Conservation (phyloP, 1,140 invertebrate species). For the Leptinotarsa lineolata region DNA sequence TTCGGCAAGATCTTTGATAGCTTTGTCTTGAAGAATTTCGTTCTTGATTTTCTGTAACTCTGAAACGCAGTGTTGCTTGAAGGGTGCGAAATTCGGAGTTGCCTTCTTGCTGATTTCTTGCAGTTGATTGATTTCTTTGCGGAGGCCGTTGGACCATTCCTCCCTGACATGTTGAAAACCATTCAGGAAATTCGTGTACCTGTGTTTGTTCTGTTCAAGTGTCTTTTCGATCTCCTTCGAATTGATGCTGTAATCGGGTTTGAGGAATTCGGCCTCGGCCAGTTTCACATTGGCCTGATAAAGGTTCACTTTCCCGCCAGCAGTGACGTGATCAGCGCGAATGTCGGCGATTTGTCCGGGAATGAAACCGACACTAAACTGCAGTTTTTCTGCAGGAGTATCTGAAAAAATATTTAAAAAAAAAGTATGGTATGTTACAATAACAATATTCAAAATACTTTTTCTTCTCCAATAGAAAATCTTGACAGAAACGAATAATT, state of each 20-base stretch:
- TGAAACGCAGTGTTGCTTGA: conserved; percentile 62
- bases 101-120: conserved; percentile 61
- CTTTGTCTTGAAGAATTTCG: conserved; percentile 69
- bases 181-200: conserved; percentile 36
- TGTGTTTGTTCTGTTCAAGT: conserved; percentile 31
- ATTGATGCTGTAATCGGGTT: conserved; percentile 66
- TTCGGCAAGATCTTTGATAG: conserved; percentile 67
- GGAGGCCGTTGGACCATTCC: conserved; percentile 49
- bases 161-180: conserved; percentile 28
- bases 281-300: conserved; percentile 64
- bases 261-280: conserved; percentile 70
- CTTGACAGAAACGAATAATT: not conserved
- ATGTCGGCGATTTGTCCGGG: conserved; percentile 69
- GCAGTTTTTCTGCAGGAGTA: conserved; percentile 61
- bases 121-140: conserved; percentile 53
- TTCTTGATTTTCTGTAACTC: conserved; percentile 66
- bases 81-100: conserved; percentile 64
- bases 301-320: conserved; percentile 64
- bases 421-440: not conserved
- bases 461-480: not conserved
- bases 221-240: conserved; percentile 67
- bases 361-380: conserved; percentile 62
- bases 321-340: conserved; percentile 61
- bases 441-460: not conserved
- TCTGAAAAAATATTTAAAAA: conserved; percentile 43